Evolutionary conservation across 2,888 invertebrate genomes (phyloP).

Genomic region (Polylopha cassiicola): DNA sequence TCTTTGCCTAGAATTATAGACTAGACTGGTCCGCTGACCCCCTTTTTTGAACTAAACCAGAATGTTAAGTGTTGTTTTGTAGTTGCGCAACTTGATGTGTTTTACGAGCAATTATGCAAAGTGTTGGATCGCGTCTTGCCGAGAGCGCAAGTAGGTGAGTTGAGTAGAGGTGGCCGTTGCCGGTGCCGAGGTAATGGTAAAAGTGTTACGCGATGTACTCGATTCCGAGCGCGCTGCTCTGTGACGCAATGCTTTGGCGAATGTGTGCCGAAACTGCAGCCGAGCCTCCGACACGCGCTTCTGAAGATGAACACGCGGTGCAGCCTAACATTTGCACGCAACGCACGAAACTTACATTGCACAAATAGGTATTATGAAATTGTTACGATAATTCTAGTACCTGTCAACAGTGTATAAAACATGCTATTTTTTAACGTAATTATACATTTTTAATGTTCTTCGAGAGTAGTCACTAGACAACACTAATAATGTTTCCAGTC

Average conservation of each 20-base stretch:
- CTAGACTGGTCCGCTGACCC: conserved; percentile 47
- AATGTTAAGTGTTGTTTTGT: conserved; percentile 60
- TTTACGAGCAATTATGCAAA: conserved; percentile 72
- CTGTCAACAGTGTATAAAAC: conserved; percentile 5
- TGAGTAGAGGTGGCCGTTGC: conserved; percentile 33
- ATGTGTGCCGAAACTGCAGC: conserved; percentile 75
- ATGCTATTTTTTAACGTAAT: conserved; percentile 12
- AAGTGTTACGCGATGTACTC: conserved; percentile 72
- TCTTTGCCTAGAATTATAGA: conserved; percentile 30
- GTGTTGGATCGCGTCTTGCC: conserved; percentile 47
- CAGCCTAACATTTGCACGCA: conserved; percentile 31
- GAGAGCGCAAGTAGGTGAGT: conserved; percentile 53
- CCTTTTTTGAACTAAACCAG: conserved; percentile 48
- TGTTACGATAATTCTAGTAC: conserved; percentile 31
- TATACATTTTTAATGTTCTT: conserved; percentile 15
- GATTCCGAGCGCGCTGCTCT: conserved; percentile 46
- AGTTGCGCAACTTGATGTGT: conserved; percentile 63
- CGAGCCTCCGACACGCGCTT: conserved; percentile 45
- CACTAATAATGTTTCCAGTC: conserved; percentile 51
- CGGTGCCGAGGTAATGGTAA: conserved; percentile 55
- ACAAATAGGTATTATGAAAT: conserved; percentile 21
- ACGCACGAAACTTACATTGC: conserved; percentile 11
- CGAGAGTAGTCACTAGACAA: conserved; percentile 28
- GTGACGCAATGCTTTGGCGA: conserved; percentile 60
- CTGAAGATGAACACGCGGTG: conserved; percentile 23